phyloP scores from a whole-genome alignment of 2,797 vertebrate genomes.

The Erpetoichthys calabaricus region DNA sequence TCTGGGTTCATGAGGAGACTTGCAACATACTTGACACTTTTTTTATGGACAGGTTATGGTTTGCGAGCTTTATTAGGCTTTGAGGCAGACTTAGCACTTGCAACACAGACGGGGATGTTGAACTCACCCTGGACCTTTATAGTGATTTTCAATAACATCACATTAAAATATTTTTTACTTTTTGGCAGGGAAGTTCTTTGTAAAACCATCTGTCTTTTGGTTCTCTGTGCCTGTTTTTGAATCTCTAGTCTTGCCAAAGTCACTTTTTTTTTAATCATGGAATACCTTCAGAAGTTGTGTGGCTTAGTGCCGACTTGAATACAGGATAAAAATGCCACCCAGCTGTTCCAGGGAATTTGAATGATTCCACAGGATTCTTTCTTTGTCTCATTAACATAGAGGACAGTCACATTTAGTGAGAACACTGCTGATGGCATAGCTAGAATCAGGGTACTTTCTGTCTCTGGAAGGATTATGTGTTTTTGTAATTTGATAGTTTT shows the following conservation, averaged over 20 bases:
- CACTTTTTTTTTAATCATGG: slow-evolving; percentile 76
- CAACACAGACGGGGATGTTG: slow-evolving; percentile 51
- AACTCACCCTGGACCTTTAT: slow-evolving; percentile 59
- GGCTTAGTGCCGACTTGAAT: slow-evolving; percentile 68
- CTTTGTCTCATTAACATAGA: slow-evolving; percentile 25
- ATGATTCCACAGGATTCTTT: slow-evolving; percentile 29
- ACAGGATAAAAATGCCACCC: slow-evolving; percentile 55
- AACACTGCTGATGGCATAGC: neutral
- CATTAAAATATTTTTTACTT: slow-evolving; percentile 60
- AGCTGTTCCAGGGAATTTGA: slow-evolving; percentile 66
- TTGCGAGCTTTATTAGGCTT: slow-evolving; percentile 43
- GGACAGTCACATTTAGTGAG: slow-evolving; percentile 4
- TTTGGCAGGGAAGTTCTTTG: slow-evolving; percentile 83
- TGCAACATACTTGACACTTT: slow-evolving; percentile 35
- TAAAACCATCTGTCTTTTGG: slow-evolving; percentile 98
- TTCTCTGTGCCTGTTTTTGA: slow-evolving; percentile 75
- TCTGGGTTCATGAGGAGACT: slow-evolving; percentile 41
- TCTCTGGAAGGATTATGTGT: no score
- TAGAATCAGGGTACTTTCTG: no score
- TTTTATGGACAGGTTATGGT: slow-evolving; percentile 37
- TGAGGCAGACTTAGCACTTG: slow-evolving; percentile 56
- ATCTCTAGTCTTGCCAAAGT: slow-evolving; percentile 81
- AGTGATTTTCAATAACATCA: slow-evolving; percentile 67
- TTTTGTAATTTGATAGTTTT: no score
- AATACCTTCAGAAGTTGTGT: slow-evolving; percentile 81